A percentile compares a stretch with the other conserved stretches of the same genome.
phyloP scores from a whole-genome alignment of 2,797 vertebrate genomes.

The Florisuga fusca region DNA sequence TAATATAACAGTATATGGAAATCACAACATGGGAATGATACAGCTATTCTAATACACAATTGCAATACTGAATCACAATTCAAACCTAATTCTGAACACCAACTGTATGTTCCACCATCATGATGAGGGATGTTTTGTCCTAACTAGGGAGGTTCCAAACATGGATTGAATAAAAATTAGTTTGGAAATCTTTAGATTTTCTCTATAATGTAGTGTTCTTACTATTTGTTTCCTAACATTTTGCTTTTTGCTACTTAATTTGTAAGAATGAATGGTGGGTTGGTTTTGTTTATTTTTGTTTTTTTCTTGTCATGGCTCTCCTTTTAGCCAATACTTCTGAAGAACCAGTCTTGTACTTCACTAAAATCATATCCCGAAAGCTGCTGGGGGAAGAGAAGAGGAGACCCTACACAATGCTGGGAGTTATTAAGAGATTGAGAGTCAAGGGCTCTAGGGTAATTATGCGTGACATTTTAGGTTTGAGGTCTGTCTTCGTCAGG shows the following conservation, averaged over 20 bases:
- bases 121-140: background rate
- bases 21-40: background rate
- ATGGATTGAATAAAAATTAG: background rate
- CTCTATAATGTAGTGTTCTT: background rate
- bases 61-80: background rate
- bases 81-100: background rate
- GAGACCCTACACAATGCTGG: background rate
- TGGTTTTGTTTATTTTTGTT: background rate
- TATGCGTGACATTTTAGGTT: conserved; percentile 14
- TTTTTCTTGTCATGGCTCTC: background rate
- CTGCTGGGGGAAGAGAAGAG: background rate
- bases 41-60: background rate
- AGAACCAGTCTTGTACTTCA: background rate
- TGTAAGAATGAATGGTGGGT: background rate
- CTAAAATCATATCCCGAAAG: background rate
- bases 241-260: background rate
- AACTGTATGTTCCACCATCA: accelerated
- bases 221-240: background rate
- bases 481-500: background rate
- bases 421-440: conserved; percentile 13
- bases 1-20: background rate
- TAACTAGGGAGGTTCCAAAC: background rate
- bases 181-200: background rate
- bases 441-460: conserved; percentile 22
- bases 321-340: background rate